phyloP scores from a whole-genome alignment of 2,888 invertebrate genomes.

The Oligia latruncula region DNA sequence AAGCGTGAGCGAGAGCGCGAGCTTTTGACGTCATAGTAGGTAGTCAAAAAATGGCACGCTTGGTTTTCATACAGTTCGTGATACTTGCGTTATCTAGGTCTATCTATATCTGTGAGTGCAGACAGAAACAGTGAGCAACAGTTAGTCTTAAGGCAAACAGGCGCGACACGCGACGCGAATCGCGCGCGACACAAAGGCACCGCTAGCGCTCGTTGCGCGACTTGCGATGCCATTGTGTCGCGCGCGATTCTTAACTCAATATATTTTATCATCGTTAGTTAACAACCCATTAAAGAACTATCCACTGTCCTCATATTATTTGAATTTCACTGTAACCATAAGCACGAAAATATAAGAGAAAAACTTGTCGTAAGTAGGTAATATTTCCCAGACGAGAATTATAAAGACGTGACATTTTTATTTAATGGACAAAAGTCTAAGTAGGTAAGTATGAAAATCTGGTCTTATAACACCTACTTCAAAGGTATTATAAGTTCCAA shows the following conservation, averaged over 20 bases:
- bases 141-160: too few relatives aligned
- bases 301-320: neutral
- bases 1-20: too few relatives aligned
- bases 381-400: neutral
- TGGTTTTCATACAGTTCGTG: too few relatives aligned
- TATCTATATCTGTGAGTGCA: too few relatives aligned
- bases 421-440: conserved; percentile 35
- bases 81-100: too few relatives aligned
- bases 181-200: too few relatives aligned
- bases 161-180: too few relatives aligned
- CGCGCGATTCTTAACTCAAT: too few relatives aligned
- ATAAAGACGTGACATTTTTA: conserved; percentile 19
- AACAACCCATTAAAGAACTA: neutral
- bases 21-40: too few relatives aligned
- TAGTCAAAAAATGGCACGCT: too few relatives aligned
- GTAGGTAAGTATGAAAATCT: conserved; percentile 52
- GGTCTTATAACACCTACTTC: conserved; percentile 58
- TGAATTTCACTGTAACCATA: neutral
- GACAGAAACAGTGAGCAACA: neutral
- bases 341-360: neutral
- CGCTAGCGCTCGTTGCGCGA: too few relatives aligned
- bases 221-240: too few relatives aligned
- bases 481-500: conserved; percentile 56
- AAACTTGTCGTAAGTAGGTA: neutral
- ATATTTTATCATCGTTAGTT: neutral